These are phyloP conservation scores for Rhynchotus rufescens DNA, from an alignment of 2,797 vertebrate species.

Conservation along the genomic window DNA sequence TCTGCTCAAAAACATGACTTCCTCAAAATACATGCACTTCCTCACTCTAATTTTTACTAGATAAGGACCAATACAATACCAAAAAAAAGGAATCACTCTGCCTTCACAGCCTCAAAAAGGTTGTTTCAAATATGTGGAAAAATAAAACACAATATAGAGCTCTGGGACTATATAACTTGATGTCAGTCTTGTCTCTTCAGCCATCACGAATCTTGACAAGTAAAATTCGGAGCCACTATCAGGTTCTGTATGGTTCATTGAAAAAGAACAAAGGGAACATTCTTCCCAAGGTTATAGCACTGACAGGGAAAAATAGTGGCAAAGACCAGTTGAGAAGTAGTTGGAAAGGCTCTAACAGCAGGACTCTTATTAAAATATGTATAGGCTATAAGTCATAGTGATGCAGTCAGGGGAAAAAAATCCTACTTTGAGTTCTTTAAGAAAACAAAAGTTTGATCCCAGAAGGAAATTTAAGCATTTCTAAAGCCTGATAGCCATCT, in stretches of 20 bases:
- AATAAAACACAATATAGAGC: not conserved
- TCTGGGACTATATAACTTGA: slow-evolving; percentile 22
- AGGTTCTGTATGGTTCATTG: slow-evolving; percentile 63
- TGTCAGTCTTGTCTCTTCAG: slow-evolving; percentile 18
- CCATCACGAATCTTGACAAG: slow-evolving; percentile 45
- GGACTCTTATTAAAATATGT: slow-evolving; percentile 55
- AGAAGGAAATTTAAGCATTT: slow-evolving; percentile 27
- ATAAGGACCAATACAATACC: not conserved
- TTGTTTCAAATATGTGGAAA: slow-evolving; percentile 13
- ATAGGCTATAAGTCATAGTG: slow-evolving; percentile 35
- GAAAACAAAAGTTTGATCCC: slow-evolving; percentile 35
- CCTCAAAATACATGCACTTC: not conserved
- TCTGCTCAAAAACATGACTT: not conserved
- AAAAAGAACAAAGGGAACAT: slow-evolving; percentile 70
- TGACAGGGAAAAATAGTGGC: not conserved
- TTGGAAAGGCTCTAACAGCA: slow-evolving; percentile 58
- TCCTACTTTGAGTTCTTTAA: slow-evolving; percentile 24
- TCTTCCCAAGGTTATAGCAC: slow-evolving; percentile 53
- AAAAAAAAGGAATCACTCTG: not conserved
- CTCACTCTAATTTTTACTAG: not conserved
- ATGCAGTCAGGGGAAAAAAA: not conserved
- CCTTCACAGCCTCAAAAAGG: not conserved
- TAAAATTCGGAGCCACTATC: slow-evolving; percentile 52
- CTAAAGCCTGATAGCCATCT: slow-evolving; percentile 48
- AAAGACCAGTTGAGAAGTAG: slow-evolving; percentile 27